These are phyloP conservation scores for Astur gentilis DNA, from an alignment of 2,113 vertebrate species.

Conservation along the genomic window DNA sequence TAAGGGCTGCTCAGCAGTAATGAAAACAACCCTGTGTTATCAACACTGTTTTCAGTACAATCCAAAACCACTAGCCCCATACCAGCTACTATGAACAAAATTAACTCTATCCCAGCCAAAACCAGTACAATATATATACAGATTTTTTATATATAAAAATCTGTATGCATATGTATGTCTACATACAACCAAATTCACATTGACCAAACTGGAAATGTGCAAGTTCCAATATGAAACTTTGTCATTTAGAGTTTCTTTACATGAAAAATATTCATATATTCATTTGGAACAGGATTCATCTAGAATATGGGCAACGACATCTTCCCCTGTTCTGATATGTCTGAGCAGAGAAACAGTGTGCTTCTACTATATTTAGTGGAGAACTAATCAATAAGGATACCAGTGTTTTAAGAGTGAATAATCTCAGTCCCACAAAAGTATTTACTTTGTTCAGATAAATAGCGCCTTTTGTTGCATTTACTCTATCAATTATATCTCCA, in stretches of 20 bases:
- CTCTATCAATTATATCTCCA: background rate
- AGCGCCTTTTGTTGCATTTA: background rate
- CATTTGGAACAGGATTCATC: background rate
- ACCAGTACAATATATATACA: background rate
- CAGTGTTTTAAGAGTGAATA: background rate
- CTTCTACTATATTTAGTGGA: background rate
- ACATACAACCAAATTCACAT: background rate
- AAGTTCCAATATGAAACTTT: background rate
- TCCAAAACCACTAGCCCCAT: background rate
- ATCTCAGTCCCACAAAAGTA: background rate
- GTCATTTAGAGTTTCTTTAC: background rate
- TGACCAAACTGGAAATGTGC: background rate
- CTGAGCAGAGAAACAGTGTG: background rate
- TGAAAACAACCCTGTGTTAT: background rate
- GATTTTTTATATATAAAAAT: background rate
- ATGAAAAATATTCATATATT: background rate
- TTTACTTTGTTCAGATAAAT: background rate
- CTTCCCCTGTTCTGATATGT: background rate
- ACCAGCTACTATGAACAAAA: background rate
- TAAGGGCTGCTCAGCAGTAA: background rate
- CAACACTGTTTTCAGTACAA: background rate
- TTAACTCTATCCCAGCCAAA: background rate
- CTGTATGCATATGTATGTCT: background rate
- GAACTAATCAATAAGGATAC: background rate
- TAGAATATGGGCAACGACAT: background rate